Percentiles rank a stretch among this genome's conserved stretches.
These are phyloP conservation scores for Pocillopora grandis DNA, from an alignment of 92 coral and sea anemone species.

Conservation along the genomic window DNA sequence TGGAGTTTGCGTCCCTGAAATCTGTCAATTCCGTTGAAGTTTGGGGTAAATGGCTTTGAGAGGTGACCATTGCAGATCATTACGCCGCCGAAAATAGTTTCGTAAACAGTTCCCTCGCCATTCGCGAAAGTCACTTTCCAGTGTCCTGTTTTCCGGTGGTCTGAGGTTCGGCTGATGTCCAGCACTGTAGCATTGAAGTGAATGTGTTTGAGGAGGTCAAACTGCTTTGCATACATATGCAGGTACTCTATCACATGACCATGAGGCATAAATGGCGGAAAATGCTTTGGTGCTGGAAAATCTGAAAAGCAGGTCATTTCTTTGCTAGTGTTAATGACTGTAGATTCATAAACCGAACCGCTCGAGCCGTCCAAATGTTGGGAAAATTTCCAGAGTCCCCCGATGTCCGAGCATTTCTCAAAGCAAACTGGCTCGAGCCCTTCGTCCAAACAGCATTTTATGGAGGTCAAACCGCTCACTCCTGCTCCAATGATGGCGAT, in stretches of 20 bases:
- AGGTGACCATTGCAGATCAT: constrained; percentile 83
- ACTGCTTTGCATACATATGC: constrained; percentile 59
- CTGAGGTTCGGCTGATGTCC: constrained; percentile 42
- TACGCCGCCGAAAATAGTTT: constrained; percentile 69
- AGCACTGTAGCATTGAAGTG: constrained; percentile 60
- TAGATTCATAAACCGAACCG: constrained; percentile 69
- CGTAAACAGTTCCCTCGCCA: constrained; percentile 11
- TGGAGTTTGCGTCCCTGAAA: constrained; percentile 76
- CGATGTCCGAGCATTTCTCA: constrained; percentile 67
- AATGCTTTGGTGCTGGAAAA: constrained; percentile 81
- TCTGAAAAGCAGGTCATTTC: constrained; percentile 78
- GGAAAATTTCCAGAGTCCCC: constrained; percentile 78
- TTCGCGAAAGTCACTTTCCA: constrained; percentile 64
- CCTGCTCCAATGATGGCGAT: constrained; percentile 90
- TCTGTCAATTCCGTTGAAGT: constrained; percentile 57
- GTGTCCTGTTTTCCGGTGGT: constrained; percentile 48
- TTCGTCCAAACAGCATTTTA: constrained; percentile 87
- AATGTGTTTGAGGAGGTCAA: constrained; percentile 62
- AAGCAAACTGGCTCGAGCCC: constrained; percentile 84
- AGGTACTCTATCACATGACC: constrained; percentile 54
- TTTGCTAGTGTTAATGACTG: constrained; percentile 74
- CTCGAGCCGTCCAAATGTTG: constrained; percentile 11
- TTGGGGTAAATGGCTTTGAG: constrained; percentile 63
- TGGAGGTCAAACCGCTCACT: constrained; percentile 61
- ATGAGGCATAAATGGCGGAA: constrained; percentile 79